A percentile compares a stretch with the other conserved stretches of the same genome.
phyloP scores from a whole-genome alignment of 2,888 invertebrate genomes.

The Erpobdella octoculata region DNA sequence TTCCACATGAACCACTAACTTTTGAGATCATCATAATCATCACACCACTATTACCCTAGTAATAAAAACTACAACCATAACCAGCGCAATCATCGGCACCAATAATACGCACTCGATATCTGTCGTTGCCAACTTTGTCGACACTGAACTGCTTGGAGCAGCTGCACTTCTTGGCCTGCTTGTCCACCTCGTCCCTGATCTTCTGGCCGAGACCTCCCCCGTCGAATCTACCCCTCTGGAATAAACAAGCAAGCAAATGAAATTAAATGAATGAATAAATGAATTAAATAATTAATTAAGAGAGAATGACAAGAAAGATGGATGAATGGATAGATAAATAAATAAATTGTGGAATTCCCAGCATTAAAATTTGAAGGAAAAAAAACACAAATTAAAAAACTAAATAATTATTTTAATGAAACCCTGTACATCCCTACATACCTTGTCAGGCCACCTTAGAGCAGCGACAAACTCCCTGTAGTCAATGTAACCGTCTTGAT shows the following conservation, averaged over 20 bases:
- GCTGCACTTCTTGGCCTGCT: constrained; percentile 91
- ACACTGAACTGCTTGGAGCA: constrained; percentile 95
- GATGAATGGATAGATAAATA: neutral
- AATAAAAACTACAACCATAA: too few species aligned
- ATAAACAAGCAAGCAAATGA: too few species aligned
- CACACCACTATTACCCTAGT: too few species aligned
- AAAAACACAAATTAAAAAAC: neutral
- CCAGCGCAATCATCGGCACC: too few species aligned
- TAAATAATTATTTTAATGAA: neutral
- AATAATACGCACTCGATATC: constrained; percentile 88
- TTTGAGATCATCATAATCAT: too few species aligned
- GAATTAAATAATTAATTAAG: neutral
- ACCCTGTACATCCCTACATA: neutral
- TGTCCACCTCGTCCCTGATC: constrained; percentile 95
- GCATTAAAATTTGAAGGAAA: neutral
- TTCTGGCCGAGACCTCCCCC: constrained; percentile 59
- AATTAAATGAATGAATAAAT: neutral
- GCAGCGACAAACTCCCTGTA: constrained; percentile 99
- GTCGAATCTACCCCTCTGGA: constrained; percentile 13
- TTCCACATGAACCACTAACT: too few species aligned
- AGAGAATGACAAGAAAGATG: neutral
- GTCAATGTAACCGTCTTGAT: constrained; percentile 87
- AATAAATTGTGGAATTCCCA: neutral
- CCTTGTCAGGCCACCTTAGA: constrained; percentile 77
- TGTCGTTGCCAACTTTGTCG: constrained; percentile 98